A percentile compares a stretch with the other conserved stretches of the same genome.
Evolutionary conservation across 2,888 invertebrate species (phyloP).

Genomic region (Drosophila robusta): DNA sequence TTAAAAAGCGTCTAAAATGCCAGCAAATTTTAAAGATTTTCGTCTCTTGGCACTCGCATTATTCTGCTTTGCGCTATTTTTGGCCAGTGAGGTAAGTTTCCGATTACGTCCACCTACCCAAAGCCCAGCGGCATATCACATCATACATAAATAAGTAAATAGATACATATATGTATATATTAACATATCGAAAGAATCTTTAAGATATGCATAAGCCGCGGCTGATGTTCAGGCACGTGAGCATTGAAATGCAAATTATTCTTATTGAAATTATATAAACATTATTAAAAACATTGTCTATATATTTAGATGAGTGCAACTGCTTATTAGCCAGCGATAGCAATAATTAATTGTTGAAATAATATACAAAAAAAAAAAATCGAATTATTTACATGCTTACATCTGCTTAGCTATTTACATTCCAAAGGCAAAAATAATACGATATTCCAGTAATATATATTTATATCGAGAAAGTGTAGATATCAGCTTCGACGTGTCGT

Average conservation of each 20-base stretch:
- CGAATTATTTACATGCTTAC: constrained; percentile 6
- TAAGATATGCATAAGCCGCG: constrained; percentile 28
- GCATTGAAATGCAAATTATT: constrained; percentile 68
- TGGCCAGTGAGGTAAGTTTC: constrained; percentile 69
- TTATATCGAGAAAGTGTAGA: background rate
- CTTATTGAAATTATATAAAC: constrained; percentile 52
- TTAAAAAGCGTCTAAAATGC: constrained; percentile 46
- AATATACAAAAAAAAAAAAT: constrained; percentile 21
- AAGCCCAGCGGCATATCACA: constrained; percentile 3
- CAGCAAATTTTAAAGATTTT: constrained; percentile 44
- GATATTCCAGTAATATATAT: constrained; percentile 7
- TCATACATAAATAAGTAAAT: constrained; percentile 3
- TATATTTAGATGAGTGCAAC: constrained; percentile 20
- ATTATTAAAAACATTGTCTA: constrained; percentile 20
- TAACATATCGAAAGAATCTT: constrained; percentile 15
- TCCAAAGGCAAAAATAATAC: constrained; percentile 5
- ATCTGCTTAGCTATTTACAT: constrained; percentile 3
- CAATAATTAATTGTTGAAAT: constrained; percentile 57
- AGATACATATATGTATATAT: background rate
- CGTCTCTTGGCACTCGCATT: constrained; percentile 60
- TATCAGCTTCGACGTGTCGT: background rate
- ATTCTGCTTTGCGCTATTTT: constrained; percentile 66
- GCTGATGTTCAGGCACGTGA: constrained; percentile 49
- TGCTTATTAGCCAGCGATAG: constrained; percentile 53
- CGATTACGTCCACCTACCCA: background rate